Evolutionary conservation across 2,113 vertebrate genomes (phyloP), one percentile per base, ranked within the genome.

Genomic region (Mormyrus lacerda): DNA sequence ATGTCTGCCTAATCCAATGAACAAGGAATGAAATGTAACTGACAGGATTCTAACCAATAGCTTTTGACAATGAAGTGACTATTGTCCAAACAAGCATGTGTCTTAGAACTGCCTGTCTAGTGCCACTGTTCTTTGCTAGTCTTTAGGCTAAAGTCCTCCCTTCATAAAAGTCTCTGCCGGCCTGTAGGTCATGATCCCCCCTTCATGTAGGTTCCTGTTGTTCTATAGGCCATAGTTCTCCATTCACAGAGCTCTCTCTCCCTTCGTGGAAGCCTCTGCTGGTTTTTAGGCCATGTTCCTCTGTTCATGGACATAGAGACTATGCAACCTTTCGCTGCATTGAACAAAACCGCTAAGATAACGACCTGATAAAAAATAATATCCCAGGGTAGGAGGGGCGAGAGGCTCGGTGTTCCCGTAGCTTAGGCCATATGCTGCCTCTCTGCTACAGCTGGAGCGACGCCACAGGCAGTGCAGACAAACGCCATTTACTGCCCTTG

Each of bases 401-500:
- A 42, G 44, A 48, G 83, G 11, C 24, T 47, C 9, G 42, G 45
- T 47, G 19, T 85, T 47, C 45, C 6, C 6, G 9, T n/a, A 47
- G 42, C 82, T 84, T 4, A 94, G 94, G 95, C 96, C 96, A 97
- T 97, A 97, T 97, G 96, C 96, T 97, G 93, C 95, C 95, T 96
- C 15, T 96, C 95, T 95, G 96, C 96, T 97, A 96, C 96, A 94
- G 95, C 95, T 95, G 96, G 96, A 96, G 96, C 96, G 95, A 96
- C 96, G 95, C 96, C 96, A 96, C 96, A 95, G 95, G 97, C 97
- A 97, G 96, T 97, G 96, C 96, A 96, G 96, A 97, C 97, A 96
- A 97, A 97, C 96, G 96, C 96, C 97, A 96, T 97, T 97, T 97
- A 97, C 96, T 96, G 96, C 35, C 96, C 96, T 97, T 97, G 96